Percentiles rank a stretch among this genome's conserved stretches.
Evolutionary conservation across 1,140 invertebrate genomes (phyloP).

Genomic region (Odontomachus brunneus): DNA sequence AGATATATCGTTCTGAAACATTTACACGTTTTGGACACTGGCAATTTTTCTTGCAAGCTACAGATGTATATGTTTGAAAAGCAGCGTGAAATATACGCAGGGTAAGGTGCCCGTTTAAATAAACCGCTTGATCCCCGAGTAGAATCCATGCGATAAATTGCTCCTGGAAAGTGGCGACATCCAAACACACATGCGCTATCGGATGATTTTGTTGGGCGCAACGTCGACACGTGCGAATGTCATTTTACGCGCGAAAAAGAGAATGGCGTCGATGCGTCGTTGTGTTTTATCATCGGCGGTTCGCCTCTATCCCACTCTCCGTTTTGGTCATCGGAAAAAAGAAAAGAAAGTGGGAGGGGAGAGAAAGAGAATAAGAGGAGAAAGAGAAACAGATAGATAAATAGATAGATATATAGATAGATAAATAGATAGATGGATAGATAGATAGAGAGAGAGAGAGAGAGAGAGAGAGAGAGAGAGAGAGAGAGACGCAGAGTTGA

Average conservation of each 20-base stretch:
- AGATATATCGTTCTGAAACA: too few relatives aligned
- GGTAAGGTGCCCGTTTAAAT: too few relatives aligned
- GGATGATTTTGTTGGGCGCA: background rate
- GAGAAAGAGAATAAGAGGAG: too few relatives aligned
- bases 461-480: background rate
- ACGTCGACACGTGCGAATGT: background rate
- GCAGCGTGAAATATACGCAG: too few relatives aligned
- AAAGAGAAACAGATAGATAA: background rate
- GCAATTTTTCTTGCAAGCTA: too few relatives aligned
- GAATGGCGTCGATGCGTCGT: background rate
- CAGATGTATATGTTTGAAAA: too few relatives aligned
- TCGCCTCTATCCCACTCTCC: background rate
- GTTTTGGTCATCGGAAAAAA: background rate
- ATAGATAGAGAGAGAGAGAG: too few relatives aligned
- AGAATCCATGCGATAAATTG: background rate
- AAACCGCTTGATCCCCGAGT: too few relatives aligned
- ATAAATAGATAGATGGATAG: too few relatives aligned
- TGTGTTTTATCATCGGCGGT: conserved; percentile 32
- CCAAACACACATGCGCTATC: background rate
- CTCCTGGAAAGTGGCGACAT: background rate
- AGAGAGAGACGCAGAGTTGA: conserved; percentile 32
- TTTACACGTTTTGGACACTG: too few relatives aligned
- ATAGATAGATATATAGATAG: too few relatives aligned
- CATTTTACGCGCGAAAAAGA: conserved; percentile 21
- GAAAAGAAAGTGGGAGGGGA: background rate